Evolutionary conservation across 2,888 invertebrate genomes (phyloP), one percentile per base, ranked within the genome.

Genomic region (Laothoe populi): DNA sequence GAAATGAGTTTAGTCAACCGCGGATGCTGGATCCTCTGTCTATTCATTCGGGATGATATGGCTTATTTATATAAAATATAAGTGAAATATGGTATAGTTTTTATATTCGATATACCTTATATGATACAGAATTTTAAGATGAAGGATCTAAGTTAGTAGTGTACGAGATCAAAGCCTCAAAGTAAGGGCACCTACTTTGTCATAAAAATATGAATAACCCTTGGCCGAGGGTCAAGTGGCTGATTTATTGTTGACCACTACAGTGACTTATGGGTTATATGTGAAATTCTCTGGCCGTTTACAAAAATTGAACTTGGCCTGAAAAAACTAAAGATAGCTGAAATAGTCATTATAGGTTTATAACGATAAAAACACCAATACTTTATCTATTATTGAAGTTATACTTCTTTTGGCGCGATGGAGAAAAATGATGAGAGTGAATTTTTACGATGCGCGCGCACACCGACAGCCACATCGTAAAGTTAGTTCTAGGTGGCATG

Each of bases 161-260:
- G 31, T 19, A 53, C 53, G 53, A 48, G 53, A 53, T 53, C 53
- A 53, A 53, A 53, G 53, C 53, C 13, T n/a, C 31, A 4, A 11
- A 16, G 53, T 53, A 53, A 35, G 35, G 53, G 53, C 19, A 11
- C 53, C 31, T 35, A 53, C 53, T 53, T 35, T 35, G 19, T 35
- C 53, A 53, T 35, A 35, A 53, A 53, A 53, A 53, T 53, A 53
- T 53, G 53, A 53, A 53, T 53, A 53, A 53, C 53, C 31, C 53
- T 53, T 26, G 19, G 46, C 11, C 19, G 16, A 16, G 53, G 53
- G 53, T 53, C 53, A 53, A 53, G 53, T 53, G 35, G 19, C 53
- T 53, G 53, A 53, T 53, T 53, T 53, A 53, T 53, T 53, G 53
- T 53, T 31, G 26, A 49, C 49, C 53, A 53, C 53, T 53, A 21